Evolutionary conservation across 92 coral and sea anemone species (phyloP).

Genomic region (Actinostola sp.): DNA sequence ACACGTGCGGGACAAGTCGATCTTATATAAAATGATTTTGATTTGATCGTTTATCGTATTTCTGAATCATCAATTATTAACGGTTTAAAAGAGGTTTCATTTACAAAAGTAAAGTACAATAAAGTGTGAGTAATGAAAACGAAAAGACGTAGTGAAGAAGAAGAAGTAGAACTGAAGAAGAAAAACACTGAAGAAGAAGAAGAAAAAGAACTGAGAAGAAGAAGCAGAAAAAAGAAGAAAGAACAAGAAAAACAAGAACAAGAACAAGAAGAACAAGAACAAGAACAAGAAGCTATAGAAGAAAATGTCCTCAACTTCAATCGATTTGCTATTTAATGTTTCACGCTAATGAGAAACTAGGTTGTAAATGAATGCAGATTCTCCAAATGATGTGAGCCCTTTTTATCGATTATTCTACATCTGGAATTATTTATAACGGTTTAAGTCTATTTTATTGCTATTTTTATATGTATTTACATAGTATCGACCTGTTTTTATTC

Average conservation of each 20-base stretch:
- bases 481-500: neutral
- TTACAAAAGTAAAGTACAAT: neutral
- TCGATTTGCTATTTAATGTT: too few relatives aligned
- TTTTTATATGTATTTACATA: conserved; percentile 12
- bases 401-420: too few relatives aligned
- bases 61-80: neutral
- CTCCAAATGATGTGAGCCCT: too few relatives aligned
- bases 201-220: neutral
- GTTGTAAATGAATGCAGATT: neutral
- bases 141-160: neutral
- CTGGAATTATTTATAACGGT: neutral
- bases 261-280: neutral
- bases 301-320: too few relatives aligned
- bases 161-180: neutral
- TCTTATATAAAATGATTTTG: conserved; percentile 2
- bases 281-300: neutral
- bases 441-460: neutral
- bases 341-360: neutral
- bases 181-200: neutral
- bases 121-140: neutral
- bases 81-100: neutral
- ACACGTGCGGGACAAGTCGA: neutral
- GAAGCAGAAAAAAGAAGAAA: neutral
- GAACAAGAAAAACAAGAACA: neutral
- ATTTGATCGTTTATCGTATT: neutral